Conservation (phyloP, 2,797 vertebrate species). For the Poecilia gillii region DNA sequence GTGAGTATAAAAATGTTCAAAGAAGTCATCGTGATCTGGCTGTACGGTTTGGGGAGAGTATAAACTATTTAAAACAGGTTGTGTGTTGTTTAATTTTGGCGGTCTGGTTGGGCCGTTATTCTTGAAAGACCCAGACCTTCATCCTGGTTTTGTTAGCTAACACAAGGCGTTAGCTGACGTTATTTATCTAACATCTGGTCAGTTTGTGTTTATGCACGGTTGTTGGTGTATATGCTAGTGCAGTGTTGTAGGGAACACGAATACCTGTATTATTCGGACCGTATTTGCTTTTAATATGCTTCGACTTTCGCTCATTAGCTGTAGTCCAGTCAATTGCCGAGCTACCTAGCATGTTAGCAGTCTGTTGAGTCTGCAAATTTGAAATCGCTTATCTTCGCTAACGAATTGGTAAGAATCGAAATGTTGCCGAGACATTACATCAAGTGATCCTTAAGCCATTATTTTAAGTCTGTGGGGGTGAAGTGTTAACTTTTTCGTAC, state of each 20-base stretch:
- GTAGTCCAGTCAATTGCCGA: constrained; percentile 9
- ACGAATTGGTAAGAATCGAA: not conserved
- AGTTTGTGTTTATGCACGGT: not conserved
- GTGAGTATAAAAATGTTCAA: constrained; percentile 63
- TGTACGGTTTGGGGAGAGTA: not conserved
- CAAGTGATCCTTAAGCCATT: not conserved
- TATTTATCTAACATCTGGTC: constrained; percentile 18
- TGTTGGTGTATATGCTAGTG: not conserved
- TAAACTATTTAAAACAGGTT: not conserved
- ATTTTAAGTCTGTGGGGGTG: not conserved
- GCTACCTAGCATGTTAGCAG: constrained; percentile 36
- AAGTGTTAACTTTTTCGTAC: not conserved
- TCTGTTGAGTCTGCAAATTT: constrained; percentile 5
- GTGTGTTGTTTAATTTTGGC: not conserved
- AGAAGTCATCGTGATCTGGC: not conserved
- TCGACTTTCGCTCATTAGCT: not conserved
- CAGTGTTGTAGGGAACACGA: not conserved
- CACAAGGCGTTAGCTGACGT: constrained; percentile 54
- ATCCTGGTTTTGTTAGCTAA: constrained; percentile 42
- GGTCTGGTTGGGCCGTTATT: not conserved
- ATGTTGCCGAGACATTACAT: not conserved
- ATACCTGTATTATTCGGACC: not conserved
- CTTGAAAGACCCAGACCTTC: constrained; percentile 24
- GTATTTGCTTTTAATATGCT: fast-evolving
- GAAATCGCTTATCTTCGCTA: constrained; percentile 4